Conservation (phyloP, 2,888 invertebrate genomes). For the Podabrus alpinus region DNA sequence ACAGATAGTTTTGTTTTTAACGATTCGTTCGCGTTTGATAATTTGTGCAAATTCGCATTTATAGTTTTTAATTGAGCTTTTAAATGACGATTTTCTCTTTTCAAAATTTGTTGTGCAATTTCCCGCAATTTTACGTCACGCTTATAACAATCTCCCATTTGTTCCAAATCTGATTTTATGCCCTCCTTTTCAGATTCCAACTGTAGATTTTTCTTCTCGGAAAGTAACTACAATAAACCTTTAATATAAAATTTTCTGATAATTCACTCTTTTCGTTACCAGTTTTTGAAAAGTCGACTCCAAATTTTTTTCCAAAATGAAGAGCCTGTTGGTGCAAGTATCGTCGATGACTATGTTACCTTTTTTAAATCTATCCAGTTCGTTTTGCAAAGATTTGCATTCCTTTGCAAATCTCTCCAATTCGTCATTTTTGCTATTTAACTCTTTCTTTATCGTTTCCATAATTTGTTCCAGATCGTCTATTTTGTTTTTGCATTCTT, state of each 20-base stretch:
- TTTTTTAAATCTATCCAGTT: conserved; percentile 56
- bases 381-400: conserved; percentile 59
- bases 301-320: conserved; percentile 60
- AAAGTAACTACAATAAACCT: conserved; percentile 55
- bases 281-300: conserved; percentile 65
- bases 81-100: conserved; percentile 52
- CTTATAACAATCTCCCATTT: conserved; percentile 60
- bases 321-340: conserved; percentile 48
- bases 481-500: conserved; percentile 63
- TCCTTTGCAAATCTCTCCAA: conserved; percentile 62
- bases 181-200: conserved; percentile 63
- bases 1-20: conserved; percentile 44
- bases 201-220: conserved; percentile 63
- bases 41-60: conserved; percentile 43
- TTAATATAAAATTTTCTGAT: not conserved
- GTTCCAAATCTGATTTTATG: conserved; percentile 62
- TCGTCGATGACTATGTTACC: conserved; percentile 52
- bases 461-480: conserved; percentile 63
- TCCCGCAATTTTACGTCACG: conserved; percentile 63
- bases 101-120: conserved; percentile 60
- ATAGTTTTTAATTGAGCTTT: conserved; percentile 52
- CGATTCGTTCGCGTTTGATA: conserved; percentile 40
- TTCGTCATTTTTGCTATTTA: conserved; percentile 61
- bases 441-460: conserved; percentile 60
- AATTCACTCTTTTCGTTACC: conserved; percentile 47